Base-by-base conservation (phyloP, 2,113 vertebrate species). In the Myotis lucifugus region DNA sequence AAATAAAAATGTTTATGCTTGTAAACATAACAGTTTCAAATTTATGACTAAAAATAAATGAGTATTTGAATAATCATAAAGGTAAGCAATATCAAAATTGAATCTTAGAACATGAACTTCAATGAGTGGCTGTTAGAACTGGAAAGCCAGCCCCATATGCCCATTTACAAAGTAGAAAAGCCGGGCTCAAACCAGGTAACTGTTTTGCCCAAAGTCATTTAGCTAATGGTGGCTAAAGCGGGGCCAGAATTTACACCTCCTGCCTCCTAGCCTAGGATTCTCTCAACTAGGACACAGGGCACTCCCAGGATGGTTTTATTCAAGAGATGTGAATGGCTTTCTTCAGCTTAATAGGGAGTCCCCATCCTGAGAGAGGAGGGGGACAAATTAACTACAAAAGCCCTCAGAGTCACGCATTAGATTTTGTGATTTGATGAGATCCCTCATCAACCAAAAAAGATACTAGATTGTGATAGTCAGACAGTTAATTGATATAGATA, bases 261-360 rank as follows among this genome's bases (percentile, higher is more conserved):
- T 23, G 2, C 19, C 34, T 42, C 32, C 83, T 66, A 23, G 11
- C 67, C 32, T n/a, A 29, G 37, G 67, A 29, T 76, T 79, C 56
- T 70, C 7, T 4, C 23, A 17, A 0, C n/a, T 29, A 64, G 4
- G 13, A 15, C 25, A 27, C 0, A 9, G 4, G 52, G 32, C 29
- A 19, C 52, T 15, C 17, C 46, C 29, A 37, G 1, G 10, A 3
- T 59, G 29, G 13, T 73, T 96, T 88, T 88, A 72, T 66, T 52
- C 10, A 8, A 83, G 56, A 82, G 37, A 54, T 27, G 2, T 1
- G 3, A 19, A 25, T 72, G 21, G 18, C 48, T 83, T 85, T 56
- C 12, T 84, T 69, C 9, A 48, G 34, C 17, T 87, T 21, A 46
- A 32, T 21, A 32, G 18, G 23, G 86, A 78, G 37, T 56, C 50